Percentiles rank a stretch among this genome's conserved stretches.
Evolutionary conservation across 2,888 invertebrate species (phyloP).

Genomic region (Eristalis pertinax): DNA sequence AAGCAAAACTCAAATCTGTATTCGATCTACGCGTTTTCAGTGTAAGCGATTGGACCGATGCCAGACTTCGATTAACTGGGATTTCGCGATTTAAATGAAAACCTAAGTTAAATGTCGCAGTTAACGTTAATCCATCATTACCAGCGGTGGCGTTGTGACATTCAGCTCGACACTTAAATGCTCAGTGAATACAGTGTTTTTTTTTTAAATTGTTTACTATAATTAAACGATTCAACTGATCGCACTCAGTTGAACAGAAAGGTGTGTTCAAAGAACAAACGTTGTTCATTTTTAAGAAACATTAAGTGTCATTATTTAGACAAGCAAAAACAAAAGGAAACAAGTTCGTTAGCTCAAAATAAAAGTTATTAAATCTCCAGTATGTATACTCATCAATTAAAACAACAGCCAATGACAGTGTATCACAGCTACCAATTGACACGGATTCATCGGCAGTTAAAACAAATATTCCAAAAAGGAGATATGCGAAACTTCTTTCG

Average conservation of each 20-base stretch:
- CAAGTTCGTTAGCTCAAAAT: background rate
- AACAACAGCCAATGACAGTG: conserved; percentile 26
- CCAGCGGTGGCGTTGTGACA: conserved; percentile 53
- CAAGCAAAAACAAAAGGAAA: background rate
- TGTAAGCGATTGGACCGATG: conserved; percentile 46
- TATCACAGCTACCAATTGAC: conserved; percentile 47
- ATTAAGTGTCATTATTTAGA: no score
- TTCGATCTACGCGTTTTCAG: conserved; percentile 41
- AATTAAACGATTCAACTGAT: background rate
- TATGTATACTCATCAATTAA: conserved; percentile 13
- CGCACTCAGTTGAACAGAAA: background rate
- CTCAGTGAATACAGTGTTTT: conserved; percentile 12
- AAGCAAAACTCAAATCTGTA: conserved; percentile 15
- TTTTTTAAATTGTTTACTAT: background rate
- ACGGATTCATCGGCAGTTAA: conserved; percentile 39
- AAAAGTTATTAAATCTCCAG: conserved; percentile 3
- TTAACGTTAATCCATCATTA: conserved; percentile 63
- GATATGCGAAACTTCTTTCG: conserved; percentile 12
- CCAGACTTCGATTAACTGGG: conserved; percentile 39
- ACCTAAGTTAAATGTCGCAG: conserved; percentile 43
- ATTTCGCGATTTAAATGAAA: conserved; percentile 58
- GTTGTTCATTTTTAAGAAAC: background rate
- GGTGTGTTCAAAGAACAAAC: background rate
- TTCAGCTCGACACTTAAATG: conserved; percentile 9
- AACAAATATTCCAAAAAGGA: conserved; percentile 39